Conservation (phyloP, 1,140 invertebrate species). For the Hylyphantes graminicola region DNA sequence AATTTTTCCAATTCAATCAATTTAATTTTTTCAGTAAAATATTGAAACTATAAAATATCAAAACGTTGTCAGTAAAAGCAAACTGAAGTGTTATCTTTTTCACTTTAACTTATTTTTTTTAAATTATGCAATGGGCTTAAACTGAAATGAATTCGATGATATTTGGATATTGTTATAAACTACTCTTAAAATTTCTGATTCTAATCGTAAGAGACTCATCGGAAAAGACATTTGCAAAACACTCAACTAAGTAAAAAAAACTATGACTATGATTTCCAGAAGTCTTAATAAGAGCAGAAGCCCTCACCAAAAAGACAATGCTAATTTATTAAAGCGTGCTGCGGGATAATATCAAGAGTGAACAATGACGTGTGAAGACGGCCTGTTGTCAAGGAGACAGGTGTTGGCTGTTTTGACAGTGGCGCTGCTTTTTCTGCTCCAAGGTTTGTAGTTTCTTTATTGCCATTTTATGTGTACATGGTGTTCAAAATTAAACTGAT, state of each 20-base stretch:
- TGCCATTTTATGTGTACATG: no score
- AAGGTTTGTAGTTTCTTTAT: constrained; percentile 32
- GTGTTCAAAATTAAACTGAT: no score
- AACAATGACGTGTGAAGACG: neutral
- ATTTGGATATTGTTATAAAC: neutral
- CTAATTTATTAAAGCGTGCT: neutral
- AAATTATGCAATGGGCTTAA: neutral
- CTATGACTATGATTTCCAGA: neutral
- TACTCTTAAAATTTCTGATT: neutral
- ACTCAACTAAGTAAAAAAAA: neutral
- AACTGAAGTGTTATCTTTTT: no score
- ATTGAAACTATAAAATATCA: no score
- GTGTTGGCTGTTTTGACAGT: constrained; percentile 6
- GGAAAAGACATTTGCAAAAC: neutral
- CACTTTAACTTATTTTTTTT: no score
- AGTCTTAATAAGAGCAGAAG: neutral
- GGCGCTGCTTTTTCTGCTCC: neutral
- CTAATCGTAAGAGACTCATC: neutral
- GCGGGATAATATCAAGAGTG: neutral
- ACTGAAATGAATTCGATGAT: neutral
- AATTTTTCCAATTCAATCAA: no score
- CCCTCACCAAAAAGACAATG: neutral
- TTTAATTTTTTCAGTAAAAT: no score
- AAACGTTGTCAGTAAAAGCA: no score
- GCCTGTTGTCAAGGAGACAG: constrained; percentile 30